Percentiles rank a stretch among this genome's conserved stretches.
These are phyloP conservation scores for Okamejei kenojei DNA, from an alignment of 2,797 vertebrate species.

Conservation along the genomic window DNA sequence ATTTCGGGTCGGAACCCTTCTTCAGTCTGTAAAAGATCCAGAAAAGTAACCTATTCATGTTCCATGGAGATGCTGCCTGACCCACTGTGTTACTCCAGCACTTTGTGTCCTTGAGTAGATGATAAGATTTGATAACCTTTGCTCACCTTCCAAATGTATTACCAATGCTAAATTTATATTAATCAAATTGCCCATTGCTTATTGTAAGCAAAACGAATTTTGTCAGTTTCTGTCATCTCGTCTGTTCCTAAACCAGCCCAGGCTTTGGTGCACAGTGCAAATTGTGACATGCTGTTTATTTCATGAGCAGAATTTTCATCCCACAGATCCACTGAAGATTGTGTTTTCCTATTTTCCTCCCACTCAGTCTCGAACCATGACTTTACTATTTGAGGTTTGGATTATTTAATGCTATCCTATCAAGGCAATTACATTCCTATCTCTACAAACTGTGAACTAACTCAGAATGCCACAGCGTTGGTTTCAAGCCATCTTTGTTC, in stretches of 20 bases:
- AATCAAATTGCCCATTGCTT: background rate
- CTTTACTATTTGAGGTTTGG: background rate
- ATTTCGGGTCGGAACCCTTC: too few species aligned
- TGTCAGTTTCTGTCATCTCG: background rate
- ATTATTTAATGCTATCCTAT: background rate
- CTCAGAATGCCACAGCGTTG: background rate
- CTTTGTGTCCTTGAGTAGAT: too few species aligned
- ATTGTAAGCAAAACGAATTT: background rate
- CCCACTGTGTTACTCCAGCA: too few species aligned
- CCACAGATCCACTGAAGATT: background rate
- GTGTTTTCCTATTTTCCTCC: background rate
- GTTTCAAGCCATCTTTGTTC: background rate
- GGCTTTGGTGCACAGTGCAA: background rate
- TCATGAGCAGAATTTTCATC: background rate
- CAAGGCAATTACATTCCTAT: background rate
- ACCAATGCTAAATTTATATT: background rate
- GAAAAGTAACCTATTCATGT: too few species aligned
- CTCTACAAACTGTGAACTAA: background rate
- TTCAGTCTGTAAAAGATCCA: too few species aligned
- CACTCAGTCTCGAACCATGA: background rate
- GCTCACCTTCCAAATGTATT: too few species aligned
- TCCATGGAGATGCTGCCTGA: too few species aligned
- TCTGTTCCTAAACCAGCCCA: background rate
- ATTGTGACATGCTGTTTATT: background rate
- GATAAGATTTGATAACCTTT: background rate